Evolutionary conservation across 2,113 vertebrate species (phyloP), one percentile per base, ranked within the genome.

Genomic region (Etia nguti): DNA sequence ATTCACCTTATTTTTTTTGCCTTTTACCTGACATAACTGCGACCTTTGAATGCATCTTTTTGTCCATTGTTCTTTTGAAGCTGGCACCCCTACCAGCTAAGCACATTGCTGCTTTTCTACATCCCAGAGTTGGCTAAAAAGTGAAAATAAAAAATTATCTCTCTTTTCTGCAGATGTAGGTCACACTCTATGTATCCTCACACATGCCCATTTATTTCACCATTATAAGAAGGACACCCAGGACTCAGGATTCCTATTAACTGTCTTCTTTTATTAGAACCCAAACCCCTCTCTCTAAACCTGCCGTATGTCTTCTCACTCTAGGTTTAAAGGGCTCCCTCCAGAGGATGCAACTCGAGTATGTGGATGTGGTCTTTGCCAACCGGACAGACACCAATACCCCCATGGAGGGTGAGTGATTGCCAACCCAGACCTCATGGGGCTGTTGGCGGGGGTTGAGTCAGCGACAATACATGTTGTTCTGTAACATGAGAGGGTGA

Each of bases 301-400:
- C 24, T 87, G 59, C 34, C 22, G 24, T 41, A 24, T 56, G 8
- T 73, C 15, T 34, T 90, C 81, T 90, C 70, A 8, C 62, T 75
- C 12, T 93, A 99, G 98, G 98, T 88, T 95, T 99, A 34, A 98
- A 96, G 88, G 97, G 97, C 70, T 99, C 98, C 86, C 98, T 99
- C 24, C 98, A 99, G 96, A 97, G 98, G 92, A 97, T 99, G 96
- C 98, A 99, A 90, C 96, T 99, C 6, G 98, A 99, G 80, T 99
- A 99, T 1, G 98, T 99, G 94, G 98, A 99, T 4, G 98, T 99
- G 2, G 98, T 99, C 83, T 99, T 99, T 22, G 98, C 98, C 84
- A 99, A 99, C 94, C 96, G 98, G 6, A 98, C 98, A 0, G 98
- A 99, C 95, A 97, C 94, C 86, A 99, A 99, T 91, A 99, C 98